phyloP scores from a whole-genome alignment of 2,797 vertebrate species.

The Amphiprion clarkii region DNA sequence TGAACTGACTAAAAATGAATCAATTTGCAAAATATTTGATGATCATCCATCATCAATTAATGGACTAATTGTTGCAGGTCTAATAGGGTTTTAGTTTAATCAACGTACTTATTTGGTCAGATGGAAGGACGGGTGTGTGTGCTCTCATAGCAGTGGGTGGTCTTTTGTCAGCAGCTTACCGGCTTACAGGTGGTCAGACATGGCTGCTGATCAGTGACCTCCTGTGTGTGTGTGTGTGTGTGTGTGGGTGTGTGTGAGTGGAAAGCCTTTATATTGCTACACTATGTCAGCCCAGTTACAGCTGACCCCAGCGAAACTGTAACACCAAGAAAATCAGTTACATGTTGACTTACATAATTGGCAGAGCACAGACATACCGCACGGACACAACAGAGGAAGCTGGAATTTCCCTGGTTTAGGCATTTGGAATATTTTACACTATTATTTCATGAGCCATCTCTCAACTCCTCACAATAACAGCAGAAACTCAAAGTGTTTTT shows the following conservation, averaged over 20 bases:
- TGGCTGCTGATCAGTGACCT: slow-evolving; percentile 54
- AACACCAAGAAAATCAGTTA: slow-evolving; percentile 34
- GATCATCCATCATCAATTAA: not conserved
- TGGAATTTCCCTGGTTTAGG: slow-evolving; percentile 54
- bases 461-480: slow-evolving; percentile 6
- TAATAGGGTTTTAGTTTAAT: not conserved
- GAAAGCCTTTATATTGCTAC: slow-evolving; percentile 6
- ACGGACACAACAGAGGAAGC: slow-evolving; percentile 33
- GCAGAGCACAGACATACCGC: slow-evolving; percentile 22
- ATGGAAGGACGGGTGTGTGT: not conserved
- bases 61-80: not conserved
- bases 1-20: not conserved
- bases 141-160: slow-evolving; percentile 61
- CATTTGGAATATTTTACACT: slow-evolving; percentile 3
- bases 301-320: slow-evolving; percentile 46
- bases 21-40: no score
- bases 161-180: slow-evolving; percentile 65
- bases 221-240: not conserved
- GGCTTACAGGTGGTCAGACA: slow-evolving; percentile 72
- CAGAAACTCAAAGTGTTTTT: not conserved
- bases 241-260: slow-evolving; percentile 18
- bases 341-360: slow-evolving; percentile 27
- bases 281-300: slow-evolving; percentile 38
- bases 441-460: slow-evolving; percentile 5
- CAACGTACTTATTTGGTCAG: slow-evolving; percentile 12